A percentile compares a stretch with the other conserved stretches of the same genome.
These are phyloP conservation scores for Triplophysa siluroides DNA, from an alignment of 2,113 vertebrate genomes.

Conservation along the genomic window DNA sequence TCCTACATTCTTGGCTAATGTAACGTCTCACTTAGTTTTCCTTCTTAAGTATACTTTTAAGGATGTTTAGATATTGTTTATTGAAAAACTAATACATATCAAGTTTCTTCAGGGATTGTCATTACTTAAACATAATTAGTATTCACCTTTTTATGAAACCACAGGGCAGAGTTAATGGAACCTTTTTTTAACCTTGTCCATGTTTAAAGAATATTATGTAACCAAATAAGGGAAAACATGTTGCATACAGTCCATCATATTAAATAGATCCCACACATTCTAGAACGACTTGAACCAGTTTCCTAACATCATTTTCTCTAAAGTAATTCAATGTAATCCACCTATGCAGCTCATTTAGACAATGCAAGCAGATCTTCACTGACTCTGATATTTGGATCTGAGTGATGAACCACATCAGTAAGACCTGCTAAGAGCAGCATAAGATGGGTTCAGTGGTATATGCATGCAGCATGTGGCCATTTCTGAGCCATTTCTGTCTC, in stretches of 20 bases:
- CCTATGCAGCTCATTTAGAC: background rate
- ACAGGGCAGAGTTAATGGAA: background rate
- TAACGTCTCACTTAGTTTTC: no score
- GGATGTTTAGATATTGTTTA: no score
- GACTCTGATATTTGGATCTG: background rate
- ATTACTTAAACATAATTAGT: background rate
- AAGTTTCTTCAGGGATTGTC: background rate
- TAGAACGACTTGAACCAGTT: background rate
- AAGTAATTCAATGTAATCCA: background rate
- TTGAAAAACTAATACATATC: no score
- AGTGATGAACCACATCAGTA: background rate
- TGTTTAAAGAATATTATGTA: background rate
- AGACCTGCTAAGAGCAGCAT: background rate
- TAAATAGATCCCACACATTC: background rate
- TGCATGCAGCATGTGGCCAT: conserved; percentile 9
- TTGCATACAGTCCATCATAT: background rate
- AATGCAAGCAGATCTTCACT: background rate
- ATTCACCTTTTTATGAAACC: background rate
- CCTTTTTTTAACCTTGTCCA: background rate
- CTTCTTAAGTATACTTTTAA: no score
- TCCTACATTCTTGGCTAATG: no score
- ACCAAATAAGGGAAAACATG: background rate
- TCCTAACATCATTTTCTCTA: background rate
- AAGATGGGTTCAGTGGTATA: background rate
- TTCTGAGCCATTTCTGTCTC: conserved; percentile 13